These are phyloP conservation scores for Mus pahari DNA, from an alignment of 2,113 vertebrate species.

Conservation along the genomic window DNA sequence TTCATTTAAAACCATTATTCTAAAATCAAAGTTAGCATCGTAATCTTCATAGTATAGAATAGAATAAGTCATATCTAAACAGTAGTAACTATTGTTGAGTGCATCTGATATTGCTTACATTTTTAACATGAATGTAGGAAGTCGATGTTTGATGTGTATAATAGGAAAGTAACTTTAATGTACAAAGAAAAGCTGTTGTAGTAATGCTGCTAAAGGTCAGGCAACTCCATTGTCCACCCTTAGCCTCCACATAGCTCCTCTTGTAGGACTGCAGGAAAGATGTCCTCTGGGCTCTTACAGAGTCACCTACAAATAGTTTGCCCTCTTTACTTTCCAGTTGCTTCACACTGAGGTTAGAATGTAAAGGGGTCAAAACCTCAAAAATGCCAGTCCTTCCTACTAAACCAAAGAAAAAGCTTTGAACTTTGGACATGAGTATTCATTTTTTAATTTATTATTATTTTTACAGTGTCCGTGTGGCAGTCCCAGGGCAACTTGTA, in stretches of 20 bases:
- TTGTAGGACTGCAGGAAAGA: background rate
- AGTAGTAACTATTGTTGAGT: background rate
- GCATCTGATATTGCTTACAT: background rate
- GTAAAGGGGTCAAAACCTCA: background rate
- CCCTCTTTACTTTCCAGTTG: background rate
- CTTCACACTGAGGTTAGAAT: background rate
- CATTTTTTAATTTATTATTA: background rate
- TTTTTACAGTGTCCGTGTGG: background rate
- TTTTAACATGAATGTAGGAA: background rate
- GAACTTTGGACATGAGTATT: background rate
- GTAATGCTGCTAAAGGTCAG: background rate
- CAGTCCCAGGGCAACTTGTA: background rate
- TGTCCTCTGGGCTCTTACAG: too few relatives aligned
- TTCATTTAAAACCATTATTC: background rate
- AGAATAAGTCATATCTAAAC: background rate
- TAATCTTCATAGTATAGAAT: background rate
- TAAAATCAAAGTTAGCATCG: background rate
- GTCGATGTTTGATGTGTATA: background rate
- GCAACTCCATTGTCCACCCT: background rate
- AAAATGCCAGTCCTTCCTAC: background rate
- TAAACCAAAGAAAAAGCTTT: background rate
- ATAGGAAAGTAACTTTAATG: background rate
- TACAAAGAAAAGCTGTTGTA: background rate
- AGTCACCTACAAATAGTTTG: too few relatives aligned
- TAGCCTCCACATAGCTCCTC: background rate